Base-by-base conservation (phyloP, 2,888 invertebrate genomes). In the Tryphoninae sp. region DNA sequence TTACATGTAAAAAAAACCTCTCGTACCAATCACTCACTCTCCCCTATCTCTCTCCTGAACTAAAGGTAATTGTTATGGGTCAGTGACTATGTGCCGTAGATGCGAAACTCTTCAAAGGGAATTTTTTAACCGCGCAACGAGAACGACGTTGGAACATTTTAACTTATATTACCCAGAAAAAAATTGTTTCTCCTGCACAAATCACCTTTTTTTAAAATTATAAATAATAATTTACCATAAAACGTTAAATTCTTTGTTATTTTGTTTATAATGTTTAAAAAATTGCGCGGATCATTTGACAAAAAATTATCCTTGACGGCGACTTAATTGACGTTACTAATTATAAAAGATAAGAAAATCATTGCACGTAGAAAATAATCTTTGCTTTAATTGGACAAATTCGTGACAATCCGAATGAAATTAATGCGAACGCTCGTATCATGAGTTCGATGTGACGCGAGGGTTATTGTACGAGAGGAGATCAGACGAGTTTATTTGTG, bases 21-120 rank as follows among this genome's bases (percentile, higher is more conserved):
- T 26, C 45, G 19, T 69, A 62, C 49, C 61, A 75, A 53, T 81
- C 42, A 33, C 84, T 81, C 81, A 85, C 83, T 85, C 79, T 62
- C 85, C 81, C 84, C 71, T 72, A 59, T 61, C 73, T 82, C 49
- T 72, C 59, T 67, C 68, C 78, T 6, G 33, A 33, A 85, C 84
- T 80, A 85, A 83, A 86, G 85, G 85, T 89, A 90, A 90, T 90
- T 90, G 88, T 90, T 87, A 85, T 89, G 88, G 91, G 91, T 91
- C 90, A 89, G 87, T 90, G 91, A 90, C 89, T 88, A 86, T 61
- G 51, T 73, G 19, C 51, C 68, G 58, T 55, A 55, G 2, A 19
- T 19, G 55, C 55, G 55, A 55, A 8, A 55, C 55, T 55, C 55
- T 13, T 42, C 42, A 51, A 73, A 22, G 49, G 26, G 49, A 33